Conservation (phyloP, 2,888 invertebrate species). For the Congeria kusceri region DNA sequence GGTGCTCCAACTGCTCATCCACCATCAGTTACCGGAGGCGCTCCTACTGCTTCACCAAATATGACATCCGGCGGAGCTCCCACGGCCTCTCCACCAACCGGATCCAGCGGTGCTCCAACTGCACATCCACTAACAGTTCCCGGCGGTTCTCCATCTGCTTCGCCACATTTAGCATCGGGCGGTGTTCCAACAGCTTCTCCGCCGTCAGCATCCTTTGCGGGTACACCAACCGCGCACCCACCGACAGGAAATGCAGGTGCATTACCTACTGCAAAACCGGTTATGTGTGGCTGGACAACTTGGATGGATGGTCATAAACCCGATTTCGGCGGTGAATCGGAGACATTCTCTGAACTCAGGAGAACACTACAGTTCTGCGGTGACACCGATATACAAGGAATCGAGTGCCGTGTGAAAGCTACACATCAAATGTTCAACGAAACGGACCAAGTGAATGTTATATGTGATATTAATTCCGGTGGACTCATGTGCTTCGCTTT, state of each 20-base stretch:
- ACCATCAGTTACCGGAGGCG: not conserved
- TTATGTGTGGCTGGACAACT: slow-evolving; percentile 90
- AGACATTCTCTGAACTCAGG: slow-evolving; percentile 72
- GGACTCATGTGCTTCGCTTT: slow-evolving; percentile 89
- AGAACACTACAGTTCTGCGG: slow-evolving; percentile 69
- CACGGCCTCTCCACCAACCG: not conserved
- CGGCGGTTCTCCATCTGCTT: not conserved
- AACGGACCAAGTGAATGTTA: slow-evolving; percentile 57
- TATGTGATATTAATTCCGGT: slow-evolving; percentile 65
- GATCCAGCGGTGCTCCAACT: slow-evolving; percentile 55
- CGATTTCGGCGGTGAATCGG: slow-evolving; percentile 78
- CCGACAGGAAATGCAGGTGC: slow-evolving; percentile 10
- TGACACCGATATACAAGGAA: slow-evolving; percentile 74
- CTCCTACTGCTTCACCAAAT: not conserved
- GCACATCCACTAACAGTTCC: not conserved
- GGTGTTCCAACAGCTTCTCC: slow-evolving; percentile 48
- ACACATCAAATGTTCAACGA: slow-evolving; percentile 57
- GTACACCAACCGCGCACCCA: slow-evolving; percentile 24
- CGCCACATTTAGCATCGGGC: not conserved
- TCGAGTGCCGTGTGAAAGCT: slow-evolving; percentile 72
- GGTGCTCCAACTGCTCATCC: slow-evolving; percentile 56
- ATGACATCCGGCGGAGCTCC: not conserved
- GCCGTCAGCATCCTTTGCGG: slow-evolving; percentile 5
- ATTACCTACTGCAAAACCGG: slow-evolving; percentile 42
- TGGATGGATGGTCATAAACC: slow-evolving; percentile 89